Evolutionary conservation across 2,797 vertebrate species (phyloP).

Genomic region (Discoglossus pictus): DNA sequence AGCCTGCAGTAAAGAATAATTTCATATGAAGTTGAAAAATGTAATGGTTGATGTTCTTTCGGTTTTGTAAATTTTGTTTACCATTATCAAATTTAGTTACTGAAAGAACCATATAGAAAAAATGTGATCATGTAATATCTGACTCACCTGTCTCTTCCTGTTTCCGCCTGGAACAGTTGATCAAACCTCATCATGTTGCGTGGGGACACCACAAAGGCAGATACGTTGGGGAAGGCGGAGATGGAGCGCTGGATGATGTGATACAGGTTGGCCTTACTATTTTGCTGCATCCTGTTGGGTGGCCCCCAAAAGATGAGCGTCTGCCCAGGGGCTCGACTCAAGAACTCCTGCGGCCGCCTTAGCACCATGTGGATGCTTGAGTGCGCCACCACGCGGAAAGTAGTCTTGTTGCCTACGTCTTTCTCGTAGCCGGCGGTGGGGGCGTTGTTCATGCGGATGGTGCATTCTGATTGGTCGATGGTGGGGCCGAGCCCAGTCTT

Average conservation of each 20-base stretch:
- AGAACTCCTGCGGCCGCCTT: constrained; percentile 83
- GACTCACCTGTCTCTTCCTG: constrained; percentile 87
- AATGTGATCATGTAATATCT: no score
- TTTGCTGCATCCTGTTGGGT: constrained; percentile 83
- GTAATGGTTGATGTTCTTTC: no score
- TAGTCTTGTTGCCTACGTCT: constrained; percentile 89
- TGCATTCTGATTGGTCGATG: constrained; percentile 85
- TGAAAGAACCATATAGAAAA: no score
- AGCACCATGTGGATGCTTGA: constrained; percentile 92
- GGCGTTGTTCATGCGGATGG: constrained; percentile 96
- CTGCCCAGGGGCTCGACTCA: constrained; percentile 76
- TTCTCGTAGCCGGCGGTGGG: constrained; percentile 81
- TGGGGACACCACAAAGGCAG: constrained; percentile 79
- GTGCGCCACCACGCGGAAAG: constrained; percentile 89
- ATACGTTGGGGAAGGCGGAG: constrained; percentile 79
- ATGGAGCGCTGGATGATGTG: constrained; percentile 87
- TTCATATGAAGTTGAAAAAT: no score
- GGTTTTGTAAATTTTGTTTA: no score
- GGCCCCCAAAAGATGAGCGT: constrained; percentile 94
- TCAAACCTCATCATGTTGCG: constrained; percentile 92
- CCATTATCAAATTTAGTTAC: no score
- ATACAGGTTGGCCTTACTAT: constrained; percentile 78
- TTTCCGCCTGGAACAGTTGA: constrained; percentile 87
- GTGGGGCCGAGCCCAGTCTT: constrained; percentile 77
- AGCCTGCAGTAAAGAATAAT: no score